A percentile compares a stretch with the other conserved stretches of the same genome.
Evolutionary conservation across 1,140 invertebrate species (phyloP).

Genomic region (Chionoecetes opilio): DNA sequence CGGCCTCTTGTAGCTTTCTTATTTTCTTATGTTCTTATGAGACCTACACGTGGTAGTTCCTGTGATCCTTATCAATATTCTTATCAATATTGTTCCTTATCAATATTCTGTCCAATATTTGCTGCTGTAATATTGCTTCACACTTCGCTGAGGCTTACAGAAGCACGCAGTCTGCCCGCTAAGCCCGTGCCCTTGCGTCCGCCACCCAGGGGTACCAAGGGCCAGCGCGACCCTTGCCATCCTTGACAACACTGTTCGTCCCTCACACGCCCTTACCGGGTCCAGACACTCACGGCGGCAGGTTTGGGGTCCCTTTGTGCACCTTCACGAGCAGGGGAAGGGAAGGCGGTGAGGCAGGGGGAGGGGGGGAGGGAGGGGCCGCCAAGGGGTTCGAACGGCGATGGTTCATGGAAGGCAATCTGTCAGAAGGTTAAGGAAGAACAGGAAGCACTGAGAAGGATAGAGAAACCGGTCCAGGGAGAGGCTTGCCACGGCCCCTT

Average conservation of each 20-base stretch:
- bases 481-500: background rate
- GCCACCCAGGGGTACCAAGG: background rate
- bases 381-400: too few species aligned
- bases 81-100: too few species aligned
- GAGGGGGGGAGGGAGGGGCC: background rate
- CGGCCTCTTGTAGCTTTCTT: too few species aligned
- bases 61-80: too few species aligned
- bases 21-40: too few species aligned
- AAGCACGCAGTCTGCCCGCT: background rate
- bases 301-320: background rate
- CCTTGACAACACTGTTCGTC: background rate
- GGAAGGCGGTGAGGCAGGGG: background rate
- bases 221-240: background rate
- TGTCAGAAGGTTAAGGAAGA: conserved; percentile 4
- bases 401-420: conserved; percentile 35
- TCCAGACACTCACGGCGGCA: background rate
- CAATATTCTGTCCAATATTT: background rate
- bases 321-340: background rate
- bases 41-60: too few species aligned
- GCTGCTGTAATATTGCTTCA: background rate
- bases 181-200: background rate
- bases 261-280: background rate
- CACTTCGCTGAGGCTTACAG: background rate
- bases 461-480: conserved; percentile 29
- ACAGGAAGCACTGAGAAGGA: background rate